phyloP scores from a whole-genome alignment of 2,797 vertebrate genomes.

The Anolis apletophallus region DNA sequence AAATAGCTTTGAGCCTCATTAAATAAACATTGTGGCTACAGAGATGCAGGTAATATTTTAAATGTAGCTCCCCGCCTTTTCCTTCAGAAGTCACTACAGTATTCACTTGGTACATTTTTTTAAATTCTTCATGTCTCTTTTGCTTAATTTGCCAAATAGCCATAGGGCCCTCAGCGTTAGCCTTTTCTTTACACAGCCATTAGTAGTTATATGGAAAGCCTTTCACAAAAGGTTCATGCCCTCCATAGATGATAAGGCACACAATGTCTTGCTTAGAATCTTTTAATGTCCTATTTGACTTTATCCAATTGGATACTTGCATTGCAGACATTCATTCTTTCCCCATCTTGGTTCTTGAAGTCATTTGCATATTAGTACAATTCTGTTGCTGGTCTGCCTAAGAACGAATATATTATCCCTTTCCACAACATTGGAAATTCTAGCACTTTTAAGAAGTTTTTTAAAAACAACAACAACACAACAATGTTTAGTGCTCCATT shows the following conservation, averaged over 20 bases:
- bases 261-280: conserved; percentile 21
- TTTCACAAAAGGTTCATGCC: not conserved
- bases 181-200: not conserved
- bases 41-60: conserved; percentile 21
- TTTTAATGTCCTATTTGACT: not conserved
- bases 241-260: not conserved
- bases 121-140: not conserved
- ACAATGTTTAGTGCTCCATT: not conserved
- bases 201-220: not conserved
- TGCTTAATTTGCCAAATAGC: conserved; percentile 1
- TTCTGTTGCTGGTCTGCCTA: not conserved
- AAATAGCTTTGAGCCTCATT: conserved; percentile 26
- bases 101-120: not conserved
- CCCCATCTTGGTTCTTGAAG: not conserved
- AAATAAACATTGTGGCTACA: conserved; percentile 33
- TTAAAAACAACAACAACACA: too few species aligned
- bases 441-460: not conserved
- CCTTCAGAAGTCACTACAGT: not conserved
- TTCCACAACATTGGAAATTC: not conserved
- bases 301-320: not conserved
- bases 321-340: not conserved
- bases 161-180: not conserved
- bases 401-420: not conserved
- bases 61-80: conserved; percentile 3
- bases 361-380: not conserved